phyloP scores from a whole-genome alignment of 2,888 invertebrate genomes.

The Anagyrus pseudococci region DNA sequence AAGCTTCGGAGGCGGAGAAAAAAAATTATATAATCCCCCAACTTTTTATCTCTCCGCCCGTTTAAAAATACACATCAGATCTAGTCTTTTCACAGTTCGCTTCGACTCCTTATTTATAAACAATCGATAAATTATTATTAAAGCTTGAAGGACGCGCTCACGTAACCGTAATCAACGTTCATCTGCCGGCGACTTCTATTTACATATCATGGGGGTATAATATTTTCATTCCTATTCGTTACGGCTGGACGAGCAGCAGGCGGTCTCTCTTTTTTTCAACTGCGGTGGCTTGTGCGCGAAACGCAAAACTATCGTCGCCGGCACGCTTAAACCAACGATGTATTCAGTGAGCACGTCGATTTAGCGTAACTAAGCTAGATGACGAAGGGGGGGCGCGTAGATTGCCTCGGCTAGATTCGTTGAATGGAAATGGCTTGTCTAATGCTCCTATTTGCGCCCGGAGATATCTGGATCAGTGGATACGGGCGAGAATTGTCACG shows the following conservation, averaged over 20 bases:
- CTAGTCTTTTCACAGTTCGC: neutral
- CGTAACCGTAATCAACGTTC: neutral
- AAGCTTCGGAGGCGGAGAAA: too few species aligned
- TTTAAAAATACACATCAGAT: neutral
- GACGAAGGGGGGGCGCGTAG: neutral
- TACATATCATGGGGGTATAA: too few species aligned
- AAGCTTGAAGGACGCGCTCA: neutral
- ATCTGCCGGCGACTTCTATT: neutral
- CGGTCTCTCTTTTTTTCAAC: neutral
- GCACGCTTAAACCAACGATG: neutral
- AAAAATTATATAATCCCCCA: too few species aligned
- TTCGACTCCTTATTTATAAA: neutral
- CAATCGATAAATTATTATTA: conserved; percentile 4
- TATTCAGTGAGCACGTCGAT: neutral
- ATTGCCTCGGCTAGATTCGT: neutral
- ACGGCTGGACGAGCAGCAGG: neutral
- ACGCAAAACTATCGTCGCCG: conserved; percentile 1
- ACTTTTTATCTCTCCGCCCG: neutral
- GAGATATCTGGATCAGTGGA: too few species aligned
- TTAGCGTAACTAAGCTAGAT: conserved; percentile 1
- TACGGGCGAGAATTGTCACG: too few species aligned
- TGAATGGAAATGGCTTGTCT: neutral
- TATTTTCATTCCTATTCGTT: neutral
- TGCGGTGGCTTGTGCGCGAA: neutral
- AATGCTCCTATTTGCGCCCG: too few species aligned